Percentiles rank a stretch among this genome's conserved stretches.
Conservation (phyloP, 2,888 invertebrate species). For the Corythucha ciliata region DNA sequence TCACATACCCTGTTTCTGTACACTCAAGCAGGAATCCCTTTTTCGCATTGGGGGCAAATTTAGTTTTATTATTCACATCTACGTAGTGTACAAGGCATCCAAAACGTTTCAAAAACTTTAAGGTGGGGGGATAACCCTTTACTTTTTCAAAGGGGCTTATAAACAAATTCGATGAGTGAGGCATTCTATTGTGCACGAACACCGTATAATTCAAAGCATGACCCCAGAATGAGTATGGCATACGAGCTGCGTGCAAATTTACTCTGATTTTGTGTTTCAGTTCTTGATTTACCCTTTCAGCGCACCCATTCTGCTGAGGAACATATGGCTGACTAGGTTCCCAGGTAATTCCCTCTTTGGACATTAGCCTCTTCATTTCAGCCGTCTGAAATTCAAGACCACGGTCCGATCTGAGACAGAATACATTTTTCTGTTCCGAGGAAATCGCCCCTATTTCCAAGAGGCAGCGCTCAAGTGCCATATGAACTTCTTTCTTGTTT, state of each 20-base stretch:
- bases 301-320: constrained; percentile 4
- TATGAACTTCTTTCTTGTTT: too few relatives aligned
- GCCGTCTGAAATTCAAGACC: too few relatives aligned
- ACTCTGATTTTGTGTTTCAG: constrained; percentile 7
- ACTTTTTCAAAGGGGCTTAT: constrained; percentile 15
- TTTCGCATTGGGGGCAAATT: constrained; percentile 7
- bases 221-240: constrained; percentile 8
- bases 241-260: background rate
- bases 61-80: background rate
- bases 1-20: background rate
- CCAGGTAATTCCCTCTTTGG: background rate
- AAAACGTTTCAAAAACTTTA: background rate
- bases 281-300: background rate
- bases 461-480: too few relatives aligned
- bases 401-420: too few relatives aligned
- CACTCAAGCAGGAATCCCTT: constrained; percentile 2
- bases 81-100: constrained; percentile 1
- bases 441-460: too few relatives aligned
- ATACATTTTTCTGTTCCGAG: too few relatives aligned
- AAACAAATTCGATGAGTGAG: constrained; percentile 3
- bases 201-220: constrained; percentile 4
- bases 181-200: constrained; percentile 6
- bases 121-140: background rate
- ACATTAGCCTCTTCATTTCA: constrained; percentile 4
- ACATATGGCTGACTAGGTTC: constrained; percentile 11